Evolutionary conservation across 2,888 invertebrate genomes (phyloP), one percentile per base, ranked within the genome.

Genomic region (Branchellion lobata): DNA sequence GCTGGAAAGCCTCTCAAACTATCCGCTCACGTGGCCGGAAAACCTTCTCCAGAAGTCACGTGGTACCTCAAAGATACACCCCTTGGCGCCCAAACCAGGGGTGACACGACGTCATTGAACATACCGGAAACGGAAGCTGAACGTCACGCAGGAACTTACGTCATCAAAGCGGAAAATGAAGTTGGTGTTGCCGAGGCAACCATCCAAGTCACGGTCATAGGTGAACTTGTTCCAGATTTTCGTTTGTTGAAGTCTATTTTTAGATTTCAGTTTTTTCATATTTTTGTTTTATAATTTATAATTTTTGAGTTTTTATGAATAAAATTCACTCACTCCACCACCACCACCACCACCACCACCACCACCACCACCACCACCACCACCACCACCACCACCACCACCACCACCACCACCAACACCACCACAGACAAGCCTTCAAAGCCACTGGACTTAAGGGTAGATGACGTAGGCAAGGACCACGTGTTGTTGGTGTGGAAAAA

Each of bases 141-240:
- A 40, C 74, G 40, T 18, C 76, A 80, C 51, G 47, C 82, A 11
- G 84, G 84, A 18, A 51, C 61, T 11, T 84, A 84, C 80, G 82
- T 79, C 27, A 80, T 84, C 18, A 78, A 81, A 31, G 84, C 82
- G 1, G 82, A 81, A 27, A 84, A 84, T 79, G 76, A 92, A 78
- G 92, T 92, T 84, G 95, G 95, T 65, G 92, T 92, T 83, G 83
- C 82, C 74, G 24, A 18, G 14, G 81, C 80, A 14, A 78, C 74
- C 31, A 81, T 83, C 73, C 61, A 75, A 14, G 82, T 82, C 71
- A 71, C 71, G 14, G 81, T 84, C 33, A 81, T 79, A 73, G 83
- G 82, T 83, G 47, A 77, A 78, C 40, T 34, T 21, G 0, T 31
- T 33, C 8, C 80, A 33, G 47, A 51, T 29, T 31, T 24, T 29